A percentile compares a stretch with the other conserved stretches of the same genome.
Conservation (phyloP, 2,888 invertebrate genomes). For the Thumatha senex region DNA sequence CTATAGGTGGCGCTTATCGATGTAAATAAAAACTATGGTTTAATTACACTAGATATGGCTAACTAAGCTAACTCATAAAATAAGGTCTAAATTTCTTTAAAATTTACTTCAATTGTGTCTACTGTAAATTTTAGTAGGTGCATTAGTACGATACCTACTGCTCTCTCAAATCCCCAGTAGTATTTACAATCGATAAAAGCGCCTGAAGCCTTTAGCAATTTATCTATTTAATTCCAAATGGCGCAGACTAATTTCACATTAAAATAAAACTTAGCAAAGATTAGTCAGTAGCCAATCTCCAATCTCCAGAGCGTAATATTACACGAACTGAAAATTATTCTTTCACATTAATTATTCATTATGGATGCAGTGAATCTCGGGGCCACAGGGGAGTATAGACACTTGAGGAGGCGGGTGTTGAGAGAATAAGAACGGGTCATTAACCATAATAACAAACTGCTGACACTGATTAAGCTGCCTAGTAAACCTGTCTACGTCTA, state of each 20-base stretch:
- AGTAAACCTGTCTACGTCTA: constrained; percentile 44
- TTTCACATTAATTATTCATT: constrained; percentile 36
- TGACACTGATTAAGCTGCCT: constrained; percentile 54
- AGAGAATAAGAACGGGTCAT: constrained; percentile 49
- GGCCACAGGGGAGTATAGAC: constrained; percentile 13
- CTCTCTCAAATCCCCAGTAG: too few species aligned
- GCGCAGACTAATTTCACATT: not conserved
- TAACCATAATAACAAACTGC: constrained; percentile 53
- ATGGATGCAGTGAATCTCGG: constrained; percentile 28
- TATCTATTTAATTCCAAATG: not conserved
- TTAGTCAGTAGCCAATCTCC: constrained; percentile 13
- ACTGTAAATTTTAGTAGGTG: too few species aligned
- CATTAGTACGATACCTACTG: too few species aligned
- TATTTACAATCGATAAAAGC: too few species aligned
- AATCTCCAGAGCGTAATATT: constrained; percentile 20
- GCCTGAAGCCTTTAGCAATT: too few species aligned
- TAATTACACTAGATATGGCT: too few species aligned
- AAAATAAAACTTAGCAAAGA: not conserved
- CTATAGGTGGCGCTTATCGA: too few species aligned
- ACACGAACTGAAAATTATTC: constrained; percentile 24
- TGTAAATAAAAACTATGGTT: too few species aligned
- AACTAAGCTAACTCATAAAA: too few species aligned
- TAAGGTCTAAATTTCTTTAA: too few species aligned
- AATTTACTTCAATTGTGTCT: too few species aligned
- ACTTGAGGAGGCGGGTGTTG: constrained; percentile 27